phyloP scores from a whole-genome alignment of 2,113 vertebrate genomes.

The Potamarius usumacintae region DNA sequence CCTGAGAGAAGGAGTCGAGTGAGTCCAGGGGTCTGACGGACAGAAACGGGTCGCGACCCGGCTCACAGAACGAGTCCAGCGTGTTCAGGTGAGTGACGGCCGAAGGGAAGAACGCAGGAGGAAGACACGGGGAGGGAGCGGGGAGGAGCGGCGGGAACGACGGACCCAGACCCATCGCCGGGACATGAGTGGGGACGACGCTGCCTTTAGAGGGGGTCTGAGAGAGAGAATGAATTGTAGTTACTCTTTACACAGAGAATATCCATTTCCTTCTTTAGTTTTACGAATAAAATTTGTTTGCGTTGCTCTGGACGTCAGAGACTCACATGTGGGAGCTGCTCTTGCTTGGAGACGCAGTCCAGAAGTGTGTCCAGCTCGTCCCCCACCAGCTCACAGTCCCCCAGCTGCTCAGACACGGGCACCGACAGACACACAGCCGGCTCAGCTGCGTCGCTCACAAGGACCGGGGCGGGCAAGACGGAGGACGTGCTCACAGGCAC shows the following conservation, averaged over 20 bases:
- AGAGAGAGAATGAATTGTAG: neutral
- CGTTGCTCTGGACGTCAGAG: too few relatives aligned
- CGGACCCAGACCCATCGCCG: conserved; percentile 67
- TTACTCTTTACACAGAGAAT: neutral
- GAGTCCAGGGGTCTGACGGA: conserved; percentile 56
- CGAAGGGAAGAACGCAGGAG: conserved; percentile 74
- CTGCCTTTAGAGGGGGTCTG: conserved; percentile 67
- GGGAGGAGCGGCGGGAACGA: conserved; percentile 72
- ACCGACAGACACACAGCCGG: conserved; percentile 62
- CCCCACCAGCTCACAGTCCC: conserved; percentile 85
- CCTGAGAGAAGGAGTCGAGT: conserved; percentile 78
- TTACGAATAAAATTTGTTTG: neutral
- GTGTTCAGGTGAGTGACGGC: conserved; percentile 60
- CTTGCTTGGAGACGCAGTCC: conserved; percentile 75
- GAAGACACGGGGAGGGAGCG: conserved; percentile 76
- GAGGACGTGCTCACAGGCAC: conserved; percentile 62
- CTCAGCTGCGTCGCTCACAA: conserved; percentile 60
- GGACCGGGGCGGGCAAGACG: conserved; percentile 56
- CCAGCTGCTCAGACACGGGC: conserved; percentile 72
- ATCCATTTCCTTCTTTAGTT: neutral
- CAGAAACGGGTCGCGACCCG: neutral
- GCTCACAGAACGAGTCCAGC: conserved; percentile 75
- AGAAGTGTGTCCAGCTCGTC: conserved; percentile 89
- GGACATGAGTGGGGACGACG: conserved; percentile 70
- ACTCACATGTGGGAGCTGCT: conserved; percentile 74